Evolutionary conservation across 1,140 invertebrate genomes (phyloP), one percentile per base, ranked within the genome.

Genomic region (Chironomus tepperi): DNA sequence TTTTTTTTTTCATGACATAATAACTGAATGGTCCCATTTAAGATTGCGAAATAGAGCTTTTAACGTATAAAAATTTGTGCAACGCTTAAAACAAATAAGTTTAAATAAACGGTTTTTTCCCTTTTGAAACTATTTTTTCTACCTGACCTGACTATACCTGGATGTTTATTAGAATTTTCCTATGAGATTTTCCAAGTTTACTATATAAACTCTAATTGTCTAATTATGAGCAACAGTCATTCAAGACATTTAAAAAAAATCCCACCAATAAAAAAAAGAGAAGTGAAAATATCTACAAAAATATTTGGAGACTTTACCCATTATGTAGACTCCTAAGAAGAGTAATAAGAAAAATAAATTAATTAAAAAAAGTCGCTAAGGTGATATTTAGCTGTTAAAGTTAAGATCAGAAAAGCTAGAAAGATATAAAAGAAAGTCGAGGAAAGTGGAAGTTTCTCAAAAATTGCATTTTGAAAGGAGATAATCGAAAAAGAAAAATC

Each of bases 321-420:
- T 47, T 15, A 9, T 34, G 24, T 34, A 34, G 24, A 34, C 24
- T 34, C 24, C 5, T 34, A 34, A 34, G 24, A 34, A 34, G 24
- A 34, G 24, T 2, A 5, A 34, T 34, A 2, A 12, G 10, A 57
- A 57, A 57, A 12, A n/a, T 57, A 34, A 57, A n/a, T 57, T 57
- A 12, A n/a, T n/a, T 57, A 57, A 57, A 57, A 57, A 57, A n/a
- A 57, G 47, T 12, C n/a, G 10, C 12, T 57, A 12, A n/a, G 47
- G 47, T 57, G 65, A 70, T 70, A 9, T 70, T 18, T 19, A 70
- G 65, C 65, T 70, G 65, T 70, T 67, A 10, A 16, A 18, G 18
- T 9, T 70, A 70, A 21, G 47, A 12, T n/a, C 19, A 70, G 65
- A 18, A 70, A 18, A 21, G 16, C 24, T 34, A 34, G 24, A 34